Conservation (phyloP, 1,140 invertebrate species). For the Eriocheir sinensis region DNA sequence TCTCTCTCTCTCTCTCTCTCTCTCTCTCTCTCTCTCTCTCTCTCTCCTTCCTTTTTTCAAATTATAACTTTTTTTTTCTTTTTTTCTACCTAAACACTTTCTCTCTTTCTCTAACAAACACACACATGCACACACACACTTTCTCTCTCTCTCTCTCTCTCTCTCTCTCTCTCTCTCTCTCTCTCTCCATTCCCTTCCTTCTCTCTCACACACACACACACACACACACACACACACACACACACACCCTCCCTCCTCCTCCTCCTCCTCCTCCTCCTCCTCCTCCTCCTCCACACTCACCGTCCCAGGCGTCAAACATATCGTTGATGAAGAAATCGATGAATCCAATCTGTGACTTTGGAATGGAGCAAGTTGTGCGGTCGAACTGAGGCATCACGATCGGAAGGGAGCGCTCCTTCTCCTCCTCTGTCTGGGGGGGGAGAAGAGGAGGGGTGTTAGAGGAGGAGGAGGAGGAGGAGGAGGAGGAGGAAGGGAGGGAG, state of each 20-base stretch:
- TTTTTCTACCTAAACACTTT: too few species aligned
- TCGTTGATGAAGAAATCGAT: slow-evolving; percentile 98
- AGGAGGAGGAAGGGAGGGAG: not conserved
- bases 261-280: too few species aligned
- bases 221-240: not conserved
- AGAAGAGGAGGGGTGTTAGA: not conserved
- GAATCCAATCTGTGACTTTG: slow-evolving; percentile 97
- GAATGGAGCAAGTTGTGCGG: slow-evolving; percentile 94
- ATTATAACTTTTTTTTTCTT: too few species aligned
- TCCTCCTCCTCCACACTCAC: slow-evolving; percentile 84
- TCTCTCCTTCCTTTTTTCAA: not conserved
- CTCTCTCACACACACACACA: not conserved
- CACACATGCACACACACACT: not conserved
- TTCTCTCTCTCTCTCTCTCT: not conserved
- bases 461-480: not conserved
- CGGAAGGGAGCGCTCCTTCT: slow-evolving; percentile 91
- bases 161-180: too few species aligned
- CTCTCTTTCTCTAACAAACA: not conserved
- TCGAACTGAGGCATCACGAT: slow-evolving; percentile 99
- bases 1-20: not conserved
- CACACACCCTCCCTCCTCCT: not conserved
- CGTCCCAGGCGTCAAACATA: slow-evolving; percentile 98
- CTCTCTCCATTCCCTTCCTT: not conserved
- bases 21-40: not conserved
- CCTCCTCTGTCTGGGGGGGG: slow-evolving; percentile 92